phyloP scores from a whole-genome alignment of 2,888 invertebrate species.

The Pedicia rivosa region DNA sequence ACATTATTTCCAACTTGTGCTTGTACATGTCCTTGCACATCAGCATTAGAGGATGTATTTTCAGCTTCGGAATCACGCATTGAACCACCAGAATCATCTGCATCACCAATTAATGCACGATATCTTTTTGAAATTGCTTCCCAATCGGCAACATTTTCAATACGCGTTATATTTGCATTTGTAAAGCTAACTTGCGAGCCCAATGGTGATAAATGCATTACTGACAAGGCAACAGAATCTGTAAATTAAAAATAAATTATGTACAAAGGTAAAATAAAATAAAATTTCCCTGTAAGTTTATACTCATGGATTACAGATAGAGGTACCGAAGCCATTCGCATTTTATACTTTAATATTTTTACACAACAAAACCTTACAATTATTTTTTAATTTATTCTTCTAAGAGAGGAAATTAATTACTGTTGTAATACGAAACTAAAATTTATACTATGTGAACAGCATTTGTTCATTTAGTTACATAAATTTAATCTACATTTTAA shows the following conservation, averaged over 20 bases:
- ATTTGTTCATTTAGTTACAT: too few relatives aligned
- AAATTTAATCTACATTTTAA: too few relatives aligned
- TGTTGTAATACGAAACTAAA: too few relatives aligned
- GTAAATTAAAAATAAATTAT: neutral
- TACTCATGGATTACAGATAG: too few relatives aligned
- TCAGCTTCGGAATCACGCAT: conserved; percentile 30
- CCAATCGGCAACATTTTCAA: conserved; percentile 86
- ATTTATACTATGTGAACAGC: too few relatives aligned
- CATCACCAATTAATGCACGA: conserved; percentile 50
- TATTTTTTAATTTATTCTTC: too few relatives aligned
- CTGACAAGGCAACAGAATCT: conserved; percentile 64
- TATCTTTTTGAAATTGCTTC: conserved; percentile 80
- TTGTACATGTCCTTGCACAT: neutral
- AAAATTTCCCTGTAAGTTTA: too few relatives aligned
- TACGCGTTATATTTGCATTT: conserved; percentile 46
- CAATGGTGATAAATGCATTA: conserved; percentile 66
- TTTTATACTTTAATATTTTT: too few relatives aligned
- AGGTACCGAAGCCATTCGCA: too few relatives aligned
- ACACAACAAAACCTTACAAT: too few relatives aligned
- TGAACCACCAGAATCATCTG: conserved; percentile 36
- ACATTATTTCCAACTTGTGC: conserved; percentile 3
- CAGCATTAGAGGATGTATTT: conserved; percentile 9
- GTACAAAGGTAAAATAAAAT: neutral
- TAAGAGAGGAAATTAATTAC: too few relatives aligned
- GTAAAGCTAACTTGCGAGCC: conserved; percentile 74